phyloP scores from a whole-genome alignment of 2,113 vertebrate species.

The Chroicocephalus ridibundus region DNA sequence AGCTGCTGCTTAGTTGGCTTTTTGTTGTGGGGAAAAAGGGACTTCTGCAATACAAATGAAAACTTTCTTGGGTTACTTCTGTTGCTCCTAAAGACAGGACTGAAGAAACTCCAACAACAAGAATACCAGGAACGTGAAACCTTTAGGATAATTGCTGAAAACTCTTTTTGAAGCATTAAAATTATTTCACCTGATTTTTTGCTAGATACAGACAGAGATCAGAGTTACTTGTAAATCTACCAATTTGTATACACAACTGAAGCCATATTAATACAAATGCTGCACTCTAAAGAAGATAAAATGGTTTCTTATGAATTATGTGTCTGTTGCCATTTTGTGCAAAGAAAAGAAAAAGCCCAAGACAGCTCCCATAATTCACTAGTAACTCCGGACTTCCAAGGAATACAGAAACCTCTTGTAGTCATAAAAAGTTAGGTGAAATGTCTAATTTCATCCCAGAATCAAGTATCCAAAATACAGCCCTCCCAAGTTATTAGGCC shows the following conservation, averaged over 20 bases:
- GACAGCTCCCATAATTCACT: background rate
- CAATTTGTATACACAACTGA: background rate
- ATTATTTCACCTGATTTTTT: background rate
- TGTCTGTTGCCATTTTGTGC: background rate
- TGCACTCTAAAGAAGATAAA: background rate
- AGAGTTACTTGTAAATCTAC: background rate
- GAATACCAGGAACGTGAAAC: background rate
- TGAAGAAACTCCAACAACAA: background rate
- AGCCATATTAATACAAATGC: background rate
- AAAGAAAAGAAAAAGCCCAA: background rate
- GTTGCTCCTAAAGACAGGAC: background rate
- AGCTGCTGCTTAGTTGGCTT: background rate
- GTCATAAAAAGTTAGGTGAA: background rate
- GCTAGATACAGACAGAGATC: background rate
- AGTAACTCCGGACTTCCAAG: background rate
- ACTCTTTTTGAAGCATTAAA: background rate
- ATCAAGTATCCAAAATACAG: background rate
- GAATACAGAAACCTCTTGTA: background rate
- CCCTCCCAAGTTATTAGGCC: background rate
- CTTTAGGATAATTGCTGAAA: background rate
- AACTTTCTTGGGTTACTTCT: background rate
- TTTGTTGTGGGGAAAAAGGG: background rate
- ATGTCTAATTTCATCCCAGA: background rate
- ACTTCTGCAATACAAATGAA: background rate
- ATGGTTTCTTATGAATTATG: background rate